Conservation (phyloP, 2,888 invertebrate genomes). For the Drosophila algonquin region DNA sequence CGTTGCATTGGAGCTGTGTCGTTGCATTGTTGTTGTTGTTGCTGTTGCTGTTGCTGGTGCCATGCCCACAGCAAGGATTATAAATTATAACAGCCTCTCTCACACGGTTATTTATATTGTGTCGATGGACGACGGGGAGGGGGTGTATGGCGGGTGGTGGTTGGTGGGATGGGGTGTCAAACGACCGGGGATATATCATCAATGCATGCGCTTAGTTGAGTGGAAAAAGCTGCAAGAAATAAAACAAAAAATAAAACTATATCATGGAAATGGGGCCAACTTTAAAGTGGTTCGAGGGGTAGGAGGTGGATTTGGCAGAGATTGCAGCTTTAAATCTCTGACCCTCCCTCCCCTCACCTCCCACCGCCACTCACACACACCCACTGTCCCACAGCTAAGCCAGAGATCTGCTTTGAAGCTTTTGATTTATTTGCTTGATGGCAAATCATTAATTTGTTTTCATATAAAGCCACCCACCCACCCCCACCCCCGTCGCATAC, state of each 20-base stretch:
- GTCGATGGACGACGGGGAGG: slow-evolving; percentile 54
- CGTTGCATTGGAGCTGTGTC: slow-evolving; percentile 10
- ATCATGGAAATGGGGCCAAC: not conserved
- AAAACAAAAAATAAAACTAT: slow-evolving; percentile 29
- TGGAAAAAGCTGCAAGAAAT: slow-evolving; percentile 58
- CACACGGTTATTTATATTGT: slow-evolving; percentile 70
- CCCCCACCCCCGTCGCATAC: not conserved
- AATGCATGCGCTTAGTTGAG: slow-evolving; percentile 73
- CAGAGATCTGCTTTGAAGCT: slow-evolving; percentile 52
- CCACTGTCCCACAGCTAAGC: slow-evolving; percentile 20
- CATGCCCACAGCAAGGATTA: slow-evolving; percentile 65
- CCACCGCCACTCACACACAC: no score
- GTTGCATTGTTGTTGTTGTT: slow-evolving; percentile 32
- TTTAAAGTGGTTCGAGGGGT: slow-evolving; percentile 14
- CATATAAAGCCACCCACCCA: slow-evolving; percentile 12
- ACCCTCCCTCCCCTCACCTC: not conserved
- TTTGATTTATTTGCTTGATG: slow-evolving; percentile 71
- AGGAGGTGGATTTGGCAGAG: not conserved
- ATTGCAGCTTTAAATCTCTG: slow-evolving; percentile 9
- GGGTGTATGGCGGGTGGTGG: slow-evolving; percentile 16
- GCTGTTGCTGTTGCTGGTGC: slow-evolving; percentile 35
- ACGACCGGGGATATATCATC: slow-evolving; percentile 57
- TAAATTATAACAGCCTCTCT: slow-evolving; percentile 73
- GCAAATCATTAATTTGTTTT: slow-evolving; percentile 70
- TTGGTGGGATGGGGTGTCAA: slow-evolving; percentile 44